Percentiles rank a stretch among this genome's conserved stretches.
These are phyloP conservation scores for Coreius guichenoti DNA, from an alignment of 2,797 vertebrate genomes.

Conservation along the genomic window DNA sequence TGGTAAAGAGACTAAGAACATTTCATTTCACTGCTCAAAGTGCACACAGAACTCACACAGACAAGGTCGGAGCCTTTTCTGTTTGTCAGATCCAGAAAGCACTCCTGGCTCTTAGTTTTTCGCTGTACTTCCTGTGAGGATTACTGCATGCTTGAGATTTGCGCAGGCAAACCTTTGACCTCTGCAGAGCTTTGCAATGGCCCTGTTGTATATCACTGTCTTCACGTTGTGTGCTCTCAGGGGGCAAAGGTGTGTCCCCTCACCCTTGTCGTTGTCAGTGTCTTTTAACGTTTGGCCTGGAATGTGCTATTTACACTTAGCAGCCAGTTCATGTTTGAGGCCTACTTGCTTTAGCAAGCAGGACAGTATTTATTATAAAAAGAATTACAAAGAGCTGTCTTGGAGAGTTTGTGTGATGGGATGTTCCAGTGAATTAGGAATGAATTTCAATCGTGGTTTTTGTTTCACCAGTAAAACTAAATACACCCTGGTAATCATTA, in stretches of 20 bases:
- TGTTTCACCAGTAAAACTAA: not conserved
- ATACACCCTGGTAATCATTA: not conserved
- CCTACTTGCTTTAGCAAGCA: slow-evolving; percentile 14
- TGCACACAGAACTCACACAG: not conserved
- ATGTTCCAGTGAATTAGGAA: not conserved
- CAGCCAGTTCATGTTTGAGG: slow-evolving; percentile 30
- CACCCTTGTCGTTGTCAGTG: slow-evolving; percentile 31
- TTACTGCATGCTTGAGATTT: slow-evolving; percentile 56
- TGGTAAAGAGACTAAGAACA: not conserved
- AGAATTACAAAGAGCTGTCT: not conserved
- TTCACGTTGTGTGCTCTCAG: slow-evolving; percentile 43
- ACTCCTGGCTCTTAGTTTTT: slow-evolving; percentile 38
- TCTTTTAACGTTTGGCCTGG: slow-evolving; percentile 32
- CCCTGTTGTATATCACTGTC: slow-evolving; percentile 61
- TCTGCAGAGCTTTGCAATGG: slow-evolving; percentile 37
- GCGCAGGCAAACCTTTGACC: slow-evolving; percentile 54
- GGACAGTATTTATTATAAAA: not conserved
- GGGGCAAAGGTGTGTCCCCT: slow-evolving; percentile 48
- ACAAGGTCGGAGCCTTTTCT: not conserved
- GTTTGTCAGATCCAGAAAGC: slow-evolving; percentile 10
- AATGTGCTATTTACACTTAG: slow-evolving; percentile 42
- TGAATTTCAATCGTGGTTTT: not conserved
- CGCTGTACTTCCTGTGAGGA: slow-evolving; percentile 53
- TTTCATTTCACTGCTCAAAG: not conserved
- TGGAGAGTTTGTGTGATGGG: not conserved